Base-by-base conservation (phyloP, 2,888 invertebrate species). In the Eupithecia pulchellata region DNA sequence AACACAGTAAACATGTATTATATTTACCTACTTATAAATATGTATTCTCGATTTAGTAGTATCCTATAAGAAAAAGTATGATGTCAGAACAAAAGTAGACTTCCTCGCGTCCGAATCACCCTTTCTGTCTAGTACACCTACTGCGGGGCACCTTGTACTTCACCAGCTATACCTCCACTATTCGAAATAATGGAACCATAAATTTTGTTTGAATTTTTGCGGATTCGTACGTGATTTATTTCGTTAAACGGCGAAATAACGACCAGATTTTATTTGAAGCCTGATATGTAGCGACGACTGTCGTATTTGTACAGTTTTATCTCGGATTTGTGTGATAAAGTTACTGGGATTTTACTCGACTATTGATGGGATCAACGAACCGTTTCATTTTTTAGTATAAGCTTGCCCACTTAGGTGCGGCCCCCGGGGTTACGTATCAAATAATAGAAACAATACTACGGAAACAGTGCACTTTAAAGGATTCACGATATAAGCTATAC, bases 181-280 rank as follows among this genome's bases (percentile, higher is more conserved):
- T 60, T 69, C 39, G 60, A 63, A 65, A 67, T 68, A 75, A 72
- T 71, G 72, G 69, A 61, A 69, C 74, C 60, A 73, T 75, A 72
- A 72, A 75, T 77, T 71, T 61, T 70, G 69, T 75, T 73, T 71
- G 72, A 73, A 77, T 71, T 73, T 71, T 69, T 72, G 71, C 64
- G 74, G 71, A 75, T 69, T 67, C 71, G 25, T 52, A 42, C 47
- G 57, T 69, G 68, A 76, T 76, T 73, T 75, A 75, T 75, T 70
- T 68, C 68, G 68, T 62, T 69, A 62, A 73, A 62, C 58, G 65
- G 25, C 67, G 68, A 71, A 72, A 75, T 68, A 68, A 69, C 73
- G 71, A 63, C 71, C 36, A 63, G 71, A 61, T 71, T 75, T 73
- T 75, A 67, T 69, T 69, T 63, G 73, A 73, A 65, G 71, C 68